These are phyloP conservation scores for Brachionus koreanus DNA, from an alignment of 1,140 invertebrate genomes.

Conservation along the genomic window DNA sequence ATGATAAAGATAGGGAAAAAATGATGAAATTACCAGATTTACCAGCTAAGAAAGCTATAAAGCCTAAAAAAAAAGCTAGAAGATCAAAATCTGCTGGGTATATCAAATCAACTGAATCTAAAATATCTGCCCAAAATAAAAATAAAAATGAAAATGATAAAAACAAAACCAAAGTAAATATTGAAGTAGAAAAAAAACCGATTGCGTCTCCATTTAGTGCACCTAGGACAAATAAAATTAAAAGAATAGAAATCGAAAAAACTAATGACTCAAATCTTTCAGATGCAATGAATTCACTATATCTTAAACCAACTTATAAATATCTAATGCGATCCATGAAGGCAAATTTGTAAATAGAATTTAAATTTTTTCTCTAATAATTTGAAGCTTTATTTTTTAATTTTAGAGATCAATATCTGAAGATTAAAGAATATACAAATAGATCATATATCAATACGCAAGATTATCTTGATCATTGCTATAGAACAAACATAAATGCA, in stretches of 20 bases:
- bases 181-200: neutral
- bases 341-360: constrained; percentile 22
- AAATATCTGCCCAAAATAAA: neutral
- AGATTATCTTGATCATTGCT: neutral
- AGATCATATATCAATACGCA: constrained; percentile 2
- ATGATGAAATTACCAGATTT: constrained; percentile 15
- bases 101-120: neutral
- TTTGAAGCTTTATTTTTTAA: neutral
- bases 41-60: neutral
- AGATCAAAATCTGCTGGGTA: neutral
- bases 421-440: neutral
- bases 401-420: neutral
- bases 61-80: neutral
- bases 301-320: neutral
- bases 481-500: neutral
- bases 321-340: constrained; percentile 20
- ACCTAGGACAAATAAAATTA: neutral
- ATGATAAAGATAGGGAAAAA: neutral
- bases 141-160: neutral
- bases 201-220: neutral
- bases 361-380: neutral
- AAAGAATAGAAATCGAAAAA: neutral
- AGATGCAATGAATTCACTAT: neutral
- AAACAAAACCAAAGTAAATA: neutral
- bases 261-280: neutral